Conservation (phyloP, 2,888 invertebrate genomes). For the Agelastica alni region DNA sequence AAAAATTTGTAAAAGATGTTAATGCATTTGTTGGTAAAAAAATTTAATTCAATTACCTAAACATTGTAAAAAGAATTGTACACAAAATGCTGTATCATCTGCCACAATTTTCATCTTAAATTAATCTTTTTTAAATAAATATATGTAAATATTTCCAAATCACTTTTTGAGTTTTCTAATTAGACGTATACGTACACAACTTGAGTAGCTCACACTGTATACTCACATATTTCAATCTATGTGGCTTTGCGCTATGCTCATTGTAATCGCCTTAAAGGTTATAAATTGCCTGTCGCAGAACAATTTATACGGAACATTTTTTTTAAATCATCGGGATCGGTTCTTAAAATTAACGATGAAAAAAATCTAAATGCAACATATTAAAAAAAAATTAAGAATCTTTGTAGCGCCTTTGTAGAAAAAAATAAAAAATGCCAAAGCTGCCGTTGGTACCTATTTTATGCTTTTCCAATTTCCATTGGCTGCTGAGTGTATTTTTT, state of each 20-base stretch:
- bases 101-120: no score
- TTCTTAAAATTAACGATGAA: slow-evolving; percentile 11
- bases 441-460: slow-evolving; percentile 2
- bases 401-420: neutral
- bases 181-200: no score
- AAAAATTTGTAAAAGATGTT: no score
- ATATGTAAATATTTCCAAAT: no score
- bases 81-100: no score
- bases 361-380: slow-evolving; percentile 3
- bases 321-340: slow-evolving; percentile 13
- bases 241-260: neutral
- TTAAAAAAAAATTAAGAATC: slow-evolving; percentile 1
- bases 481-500: neutral
- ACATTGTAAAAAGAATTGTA: no score
- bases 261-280: slow-evolving; percentile 7
- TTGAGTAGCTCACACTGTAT: no score
- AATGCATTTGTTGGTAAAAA: no score
- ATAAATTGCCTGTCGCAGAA: slow-evolving; percentile 9
- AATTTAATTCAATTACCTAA: no score
- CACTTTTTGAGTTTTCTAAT: no score
- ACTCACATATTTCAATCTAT: neutral
- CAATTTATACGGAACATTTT: slow-evolving; percentile 8
- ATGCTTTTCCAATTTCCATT: neutral
- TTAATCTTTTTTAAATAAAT: no score
- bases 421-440: neutral